A percentile compares a stretch with the other conserved stretches of the same genome.
These are phyloP conservation scores for Epistrophe grossulariae DNA, from an alignment of 2,888 invertebrate genomes.

Conservation along the genomic window DNA sequence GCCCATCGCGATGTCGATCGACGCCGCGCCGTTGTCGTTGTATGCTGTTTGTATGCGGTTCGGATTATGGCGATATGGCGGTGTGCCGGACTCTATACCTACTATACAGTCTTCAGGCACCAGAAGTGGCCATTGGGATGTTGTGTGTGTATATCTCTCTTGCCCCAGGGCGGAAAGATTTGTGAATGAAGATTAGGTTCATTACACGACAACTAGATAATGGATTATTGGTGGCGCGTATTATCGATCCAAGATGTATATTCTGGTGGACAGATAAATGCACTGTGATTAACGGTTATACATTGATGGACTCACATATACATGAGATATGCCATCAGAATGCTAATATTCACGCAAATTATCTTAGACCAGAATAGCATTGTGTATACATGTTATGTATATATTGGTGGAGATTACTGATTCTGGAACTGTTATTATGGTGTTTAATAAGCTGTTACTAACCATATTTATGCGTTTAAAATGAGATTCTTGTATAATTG, in stretches of 20 bases:
- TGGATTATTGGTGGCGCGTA: constrained; percentile 72
- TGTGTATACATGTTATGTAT: no score
- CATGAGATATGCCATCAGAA: constrained; percentile 14
- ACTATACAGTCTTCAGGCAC: background rate
- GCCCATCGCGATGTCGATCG: constrained; percentile 61
- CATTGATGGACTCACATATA: constrained; percentile 51
- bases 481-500: background rate
- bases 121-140: constrained; percentile 46
- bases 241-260: constrained; percentile 57
- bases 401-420: background rate
- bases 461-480: background rate
- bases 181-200: constrained; percentile 71
- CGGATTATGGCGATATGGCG: background rate
- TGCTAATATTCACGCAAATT: constrained; percentile 36
- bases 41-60: constrained; percentile 14
- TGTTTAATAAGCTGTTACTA: background rate
- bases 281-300: constrained; percentile 56
- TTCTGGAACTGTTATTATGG: constrained; percentile 4
- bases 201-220: constrained; percentile 73
- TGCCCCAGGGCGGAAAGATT: constrained; percentile 56
- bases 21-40: constrained; percentile 34
- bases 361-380: background rate
- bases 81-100: background rate
- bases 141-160: constrained; percentile 20
- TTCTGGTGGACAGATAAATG: constrained; percentile 60